Percentiles rank a stretch among this genome's conserved stretches.
Conservation (phyloP, 2,113 vertebrate species). For the Columba janthina region DNA sequence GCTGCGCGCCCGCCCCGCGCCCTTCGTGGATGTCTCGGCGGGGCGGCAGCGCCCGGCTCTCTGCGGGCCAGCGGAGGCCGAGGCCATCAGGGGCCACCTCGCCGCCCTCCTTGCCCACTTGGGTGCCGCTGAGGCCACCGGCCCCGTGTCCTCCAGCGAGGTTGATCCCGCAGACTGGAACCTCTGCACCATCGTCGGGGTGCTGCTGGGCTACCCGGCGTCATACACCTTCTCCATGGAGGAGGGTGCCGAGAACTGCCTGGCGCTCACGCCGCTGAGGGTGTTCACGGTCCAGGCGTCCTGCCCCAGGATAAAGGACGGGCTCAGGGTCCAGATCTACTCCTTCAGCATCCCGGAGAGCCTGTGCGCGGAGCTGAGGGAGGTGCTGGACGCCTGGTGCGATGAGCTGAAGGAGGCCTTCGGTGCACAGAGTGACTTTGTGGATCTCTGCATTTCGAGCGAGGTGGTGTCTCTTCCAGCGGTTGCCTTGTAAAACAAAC, state of each 20-base stretch:
- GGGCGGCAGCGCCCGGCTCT: conserved; percentile 68
- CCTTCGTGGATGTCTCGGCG: conserved; percentile 80
- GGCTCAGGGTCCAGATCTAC: conserved; percentile 76
- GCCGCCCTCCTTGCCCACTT: conserved; percentile 72
- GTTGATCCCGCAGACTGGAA: conserved; percentile 76
- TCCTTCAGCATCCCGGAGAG: conserved; percentile 91
- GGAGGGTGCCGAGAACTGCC: conserved; percentile 81
- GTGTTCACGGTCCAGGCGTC: conserved; percentile 77
- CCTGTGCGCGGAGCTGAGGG: conserved; percentile 67
- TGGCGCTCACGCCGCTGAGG: conserved; percentile 83
- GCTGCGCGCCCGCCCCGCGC: conserved; percentile 1
- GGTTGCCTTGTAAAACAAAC: conserved; percentile 79
- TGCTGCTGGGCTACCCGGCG: conserved; percentile 88
- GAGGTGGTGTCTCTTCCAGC: conserved; percentile 79
- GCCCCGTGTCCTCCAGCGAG: conserved; percentile 46
- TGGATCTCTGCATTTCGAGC: conserved; percentile 78
- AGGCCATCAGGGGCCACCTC: conserved; percentile 47
- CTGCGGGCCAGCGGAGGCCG: background rate
- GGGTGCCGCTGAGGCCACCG: background rate
- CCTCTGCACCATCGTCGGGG: conserved; percentile 87
- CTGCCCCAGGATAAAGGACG: conserved; percentile 61
- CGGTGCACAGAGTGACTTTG: conserved; percentile 78
- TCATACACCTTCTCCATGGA: conserved; percentile 82
- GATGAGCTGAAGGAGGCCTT: conserved; percentile 74
- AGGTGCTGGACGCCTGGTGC: conserved; percentile 76